Base-by-base conservation (phyloP, 2,888 invertebrate species). In the Meghimatium bilineatum region DNA sequence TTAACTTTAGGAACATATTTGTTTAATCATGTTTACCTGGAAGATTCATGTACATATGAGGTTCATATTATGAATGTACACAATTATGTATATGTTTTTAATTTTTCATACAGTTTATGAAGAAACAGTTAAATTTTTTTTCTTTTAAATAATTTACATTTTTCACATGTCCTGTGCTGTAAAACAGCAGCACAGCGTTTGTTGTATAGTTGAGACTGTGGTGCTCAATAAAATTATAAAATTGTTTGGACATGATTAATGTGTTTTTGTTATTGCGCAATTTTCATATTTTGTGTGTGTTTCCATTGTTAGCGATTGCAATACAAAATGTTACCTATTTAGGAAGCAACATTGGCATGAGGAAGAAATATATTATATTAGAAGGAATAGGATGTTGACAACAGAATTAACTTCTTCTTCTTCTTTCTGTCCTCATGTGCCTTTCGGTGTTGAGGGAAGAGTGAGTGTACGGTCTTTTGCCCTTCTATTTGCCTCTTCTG, bases 191-290 rank as follows among this genome's bases (percentile, higher is more conserved):
- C 29, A 52, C 52, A 56, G 32, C 20, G 29, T 32, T 32, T 52
- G 74, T 74, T 74, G 74, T 74, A 8, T 74, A 74, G 32, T 52
- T 74, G 52, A 49, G 32, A 26, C 29, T 52, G 49, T 1, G 26
- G 32, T n/a, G 29, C 74, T 74, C 74, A 74, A 74, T 74, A 52
- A 74, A 74, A 44, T 44, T 29, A 72, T 26, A 71, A 20, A 71
- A 44, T 44, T 72, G n/a, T 44, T 71, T 38, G 44, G 44, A 71
- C 71, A 38, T 23, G 38, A 23, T 71, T 38, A 26, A 29, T 71
- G 38, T 6, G 60, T 63, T 63, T 10, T 23, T 63, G 60, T 63
- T n/a, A 17, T 56, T 56, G 56, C 17, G n/a, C n/a, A n/a, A n/a
- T n/a, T n/a, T n/a, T n/a, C n/a, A n/a, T n/a, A n/a, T n/a, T n/a